Conservation (phyloP, 2,113 vertebrate species). For the Ciconia maguari region DNA sequence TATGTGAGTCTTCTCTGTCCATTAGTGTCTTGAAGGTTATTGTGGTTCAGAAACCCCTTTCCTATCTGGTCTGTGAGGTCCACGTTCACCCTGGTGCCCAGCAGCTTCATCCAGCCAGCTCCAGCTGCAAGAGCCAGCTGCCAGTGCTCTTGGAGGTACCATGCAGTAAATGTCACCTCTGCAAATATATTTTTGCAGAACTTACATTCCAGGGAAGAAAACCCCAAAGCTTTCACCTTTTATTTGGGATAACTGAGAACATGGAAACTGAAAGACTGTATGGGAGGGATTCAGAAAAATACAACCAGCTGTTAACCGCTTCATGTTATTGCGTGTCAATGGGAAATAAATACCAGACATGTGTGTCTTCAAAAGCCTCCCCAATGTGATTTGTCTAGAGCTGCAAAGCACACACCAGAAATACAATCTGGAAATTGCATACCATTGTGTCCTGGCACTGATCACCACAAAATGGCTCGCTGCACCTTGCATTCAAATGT, state of each 20-base stretch:
- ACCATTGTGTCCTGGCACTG: not conserved
- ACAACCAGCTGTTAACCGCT: not conserved
- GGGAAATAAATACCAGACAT: not conserved
- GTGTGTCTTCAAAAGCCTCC: not conserved
- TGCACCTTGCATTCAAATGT: accelerated
- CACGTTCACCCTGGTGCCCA: not conserved
- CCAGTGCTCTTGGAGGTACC: not conserved
- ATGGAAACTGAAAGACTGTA: not conserved
- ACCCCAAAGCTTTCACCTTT: not conserved
- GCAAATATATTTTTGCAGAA: not conserved
- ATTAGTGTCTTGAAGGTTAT: not conserved
- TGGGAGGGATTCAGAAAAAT: not conserved
- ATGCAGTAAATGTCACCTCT: not conserved
- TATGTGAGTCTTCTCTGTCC: not conserved
- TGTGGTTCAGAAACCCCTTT: not conserved
- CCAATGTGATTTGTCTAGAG: not conserved
- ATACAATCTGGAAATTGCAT: not conserved
- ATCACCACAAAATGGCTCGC: not conserved
- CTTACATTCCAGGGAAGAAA: not conserved
- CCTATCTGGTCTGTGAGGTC: not conserved
- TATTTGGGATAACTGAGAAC: not conserved
- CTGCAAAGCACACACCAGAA: not conserved
- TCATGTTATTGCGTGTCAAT: not conserved
- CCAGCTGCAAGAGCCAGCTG: accelerated
- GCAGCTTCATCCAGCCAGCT: not conserved